Percentiles rank a stretch among this genome's conserved stretches.
phyloP scores from a whole-genome alignment of 2,888 invertebrate species.

The Epirrhoe tristata region DNA sequence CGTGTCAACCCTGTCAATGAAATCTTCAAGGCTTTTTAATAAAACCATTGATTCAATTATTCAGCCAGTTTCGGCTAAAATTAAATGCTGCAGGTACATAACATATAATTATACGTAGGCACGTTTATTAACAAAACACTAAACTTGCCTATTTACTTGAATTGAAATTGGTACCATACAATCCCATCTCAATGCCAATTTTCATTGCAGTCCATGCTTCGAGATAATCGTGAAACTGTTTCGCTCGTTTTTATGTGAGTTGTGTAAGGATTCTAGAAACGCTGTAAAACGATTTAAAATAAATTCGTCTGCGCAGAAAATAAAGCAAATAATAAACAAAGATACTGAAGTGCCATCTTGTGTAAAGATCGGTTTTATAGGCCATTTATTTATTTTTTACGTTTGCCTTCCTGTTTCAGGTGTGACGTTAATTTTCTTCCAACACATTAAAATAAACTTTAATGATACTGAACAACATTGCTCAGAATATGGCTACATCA shows the following conservation, averaged over 20 bases:
- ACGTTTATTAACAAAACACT: too few relatives aligned
- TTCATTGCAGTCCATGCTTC: too few relatives aligned
- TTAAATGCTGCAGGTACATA: too few relatives aligned
- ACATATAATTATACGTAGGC: too few relatives aligned
- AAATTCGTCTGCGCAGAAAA: slow-evolving; percentile 22
- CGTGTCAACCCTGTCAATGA: too few relatives aligned
- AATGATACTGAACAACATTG: slow-evolving; percentile 49
- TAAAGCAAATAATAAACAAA: slow-evolving; percentile 39
- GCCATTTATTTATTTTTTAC: slow-evolving; percentile 60
- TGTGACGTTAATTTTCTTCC: slow-evolving; percentile 68
- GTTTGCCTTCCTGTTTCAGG: slow-evolving; percentile 57
- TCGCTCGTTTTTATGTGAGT: not conserved
- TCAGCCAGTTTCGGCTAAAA: too few relatives aligned
- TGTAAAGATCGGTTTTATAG: slow-evolving; percentile 58
- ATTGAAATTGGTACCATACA: too few relatives aligned
- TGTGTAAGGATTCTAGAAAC: not conserved
- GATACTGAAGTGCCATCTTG: slow-evolving; percentile 53
- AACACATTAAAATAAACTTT: slow-evolving; percentile 67
- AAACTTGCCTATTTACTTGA: too few relatives aligned
- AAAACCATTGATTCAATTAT: too few relatives aligned
- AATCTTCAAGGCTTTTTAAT: too few relatives aligned
- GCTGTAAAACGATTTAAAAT: slow-evolving; percentile 6
- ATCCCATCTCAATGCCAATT: too few relatives aligned
- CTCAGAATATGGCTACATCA: slow-evolving; percentile 15
- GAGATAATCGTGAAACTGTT: not conserved